phyloP scores from a whole-genome alignment of 2,113 vertebrate genomes.

The Macrotus californicus region DNA sequence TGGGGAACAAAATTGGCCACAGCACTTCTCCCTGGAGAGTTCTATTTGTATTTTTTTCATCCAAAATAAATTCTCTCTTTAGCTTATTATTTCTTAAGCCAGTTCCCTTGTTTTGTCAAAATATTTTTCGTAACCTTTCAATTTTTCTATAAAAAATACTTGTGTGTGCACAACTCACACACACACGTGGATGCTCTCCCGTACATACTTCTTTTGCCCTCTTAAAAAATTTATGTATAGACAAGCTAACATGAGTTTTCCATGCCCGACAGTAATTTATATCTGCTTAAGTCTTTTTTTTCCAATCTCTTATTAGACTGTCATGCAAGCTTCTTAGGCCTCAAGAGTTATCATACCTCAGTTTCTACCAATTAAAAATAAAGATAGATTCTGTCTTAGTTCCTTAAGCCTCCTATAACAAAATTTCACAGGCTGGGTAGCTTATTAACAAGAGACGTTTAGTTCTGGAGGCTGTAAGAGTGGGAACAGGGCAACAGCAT shows the following conservation, averaged over 20 bases:
- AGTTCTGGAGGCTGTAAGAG: not conserved
- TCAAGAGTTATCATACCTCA: not conserved
- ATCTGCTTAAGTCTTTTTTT: not conserved
- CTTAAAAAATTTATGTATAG: not conserved
- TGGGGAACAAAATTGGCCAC: slow-evolving; percentile 14
- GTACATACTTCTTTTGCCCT: not conserved
- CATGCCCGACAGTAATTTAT: not conserved
- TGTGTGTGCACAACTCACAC: not conserved
- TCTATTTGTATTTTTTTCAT: slow-evolving; percentile 46
- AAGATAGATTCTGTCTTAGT: not conserved
- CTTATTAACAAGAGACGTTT: not conserved
- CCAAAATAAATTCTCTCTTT: slow-evolving; percentile 1
- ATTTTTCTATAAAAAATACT: slow-evolving; percentile 33
- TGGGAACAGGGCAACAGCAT: not conserved
- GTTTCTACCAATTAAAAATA: not conserved
- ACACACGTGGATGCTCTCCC: not conserved
- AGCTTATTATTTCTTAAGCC: slow-evolving; percentile 24
- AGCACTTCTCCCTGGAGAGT: not conserved
- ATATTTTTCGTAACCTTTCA: slow-evolving; percentile 28
- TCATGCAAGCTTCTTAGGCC: not conserved
- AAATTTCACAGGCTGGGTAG: not conserved
- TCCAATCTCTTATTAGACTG: not conserved
- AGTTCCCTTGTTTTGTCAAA: slow-evolving; percentile 27
- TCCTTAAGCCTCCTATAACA: not conserved
- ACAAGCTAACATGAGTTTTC: not conserved